Conservation (phyloP, 2,113 vertebrate genomes). For the Actinemys pallida region DNA sequence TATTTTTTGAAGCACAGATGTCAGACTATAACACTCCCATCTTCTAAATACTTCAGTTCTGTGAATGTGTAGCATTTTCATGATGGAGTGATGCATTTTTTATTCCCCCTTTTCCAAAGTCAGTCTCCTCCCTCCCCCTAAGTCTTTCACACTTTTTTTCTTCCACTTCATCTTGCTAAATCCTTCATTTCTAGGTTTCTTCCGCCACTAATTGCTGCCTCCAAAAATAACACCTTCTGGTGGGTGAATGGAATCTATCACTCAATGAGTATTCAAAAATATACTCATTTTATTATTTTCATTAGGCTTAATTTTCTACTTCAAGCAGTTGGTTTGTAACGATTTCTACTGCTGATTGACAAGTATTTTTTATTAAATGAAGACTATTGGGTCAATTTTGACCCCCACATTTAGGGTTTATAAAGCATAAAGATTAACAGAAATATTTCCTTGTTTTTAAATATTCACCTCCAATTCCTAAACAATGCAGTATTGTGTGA, state of each 20-base stretch:
- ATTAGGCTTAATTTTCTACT: background rate
- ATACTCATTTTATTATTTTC: background rate
- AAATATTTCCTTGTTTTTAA: background rate
- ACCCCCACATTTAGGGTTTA: background rate
- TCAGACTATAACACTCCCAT: background rate
- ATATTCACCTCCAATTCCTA: background rate
- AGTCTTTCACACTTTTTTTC: background rate
- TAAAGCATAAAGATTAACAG: background rate
- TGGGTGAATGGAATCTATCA: background rate
- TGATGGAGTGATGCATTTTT: background rate
- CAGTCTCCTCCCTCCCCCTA: background rate
- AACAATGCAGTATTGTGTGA: background rate
- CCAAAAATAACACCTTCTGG: background rate
- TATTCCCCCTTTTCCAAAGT: fast-evolving
- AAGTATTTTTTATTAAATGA: background rate
- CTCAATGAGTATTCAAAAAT: background rate
- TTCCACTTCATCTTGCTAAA: background rate
- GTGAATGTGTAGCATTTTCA: background rate
- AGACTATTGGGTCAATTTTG: background rate
- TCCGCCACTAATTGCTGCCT: background rate
- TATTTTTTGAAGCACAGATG: background rate
- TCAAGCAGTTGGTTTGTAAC: background rate
- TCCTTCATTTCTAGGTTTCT: background rate
- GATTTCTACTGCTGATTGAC: background rate
- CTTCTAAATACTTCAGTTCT: background rate